Conservation (phyloP, 64 coral and sea anemone genomes). For the Pachyseris speciosa region DNA sequence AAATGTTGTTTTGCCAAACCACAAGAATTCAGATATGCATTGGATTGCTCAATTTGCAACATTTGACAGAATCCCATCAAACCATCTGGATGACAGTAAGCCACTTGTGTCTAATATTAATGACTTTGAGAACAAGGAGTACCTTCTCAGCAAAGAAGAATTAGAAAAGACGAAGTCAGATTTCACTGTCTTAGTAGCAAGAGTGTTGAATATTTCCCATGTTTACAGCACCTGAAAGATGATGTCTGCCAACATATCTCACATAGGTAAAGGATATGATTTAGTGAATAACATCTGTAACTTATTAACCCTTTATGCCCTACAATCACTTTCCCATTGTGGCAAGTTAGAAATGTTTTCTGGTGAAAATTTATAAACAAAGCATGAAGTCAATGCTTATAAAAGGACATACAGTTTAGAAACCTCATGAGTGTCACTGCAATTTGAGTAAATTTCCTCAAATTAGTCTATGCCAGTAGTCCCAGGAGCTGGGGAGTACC, state of each 20-base stretch:
- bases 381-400: no score
- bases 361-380: no score
- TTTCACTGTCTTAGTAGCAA: slow-evolving; percentile 27
- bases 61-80: slow-evolving; percentile 34
- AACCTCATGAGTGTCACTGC: no score
- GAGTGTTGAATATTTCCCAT: slow-evolving; percentile 47
- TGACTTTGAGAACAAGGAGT: slow-evolving; percentile 56
- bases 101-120: slow-evolving; percentile 27
- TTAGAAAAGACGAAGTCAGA: slow-evolving; percentile 34
- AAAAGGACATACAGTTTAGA: no score
- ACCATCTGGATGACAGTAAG: slow-evolving; percentile 40
- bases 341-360: no score
- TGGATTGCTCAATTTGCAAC: slow-evolving; percentile 58
- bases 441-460: no score
- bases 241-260: slow-evolving; percentile 8
- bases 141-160: slow-evolving; percentile 19
- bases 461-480: no score
- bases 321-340: neutral
- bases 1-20: slow-evolving; percentile 60
- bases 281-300: neutral
- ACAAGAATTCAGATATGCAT: slow-evolving; percentile 58
- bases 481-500: no score
- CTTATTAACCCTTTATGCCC: neutral
- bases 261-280: slow-evolving; percentile 43
- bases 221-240: neutral